Conservation (phyloP, 2,888 invertebrate species). For the Drosophila meridiana region DNA sequence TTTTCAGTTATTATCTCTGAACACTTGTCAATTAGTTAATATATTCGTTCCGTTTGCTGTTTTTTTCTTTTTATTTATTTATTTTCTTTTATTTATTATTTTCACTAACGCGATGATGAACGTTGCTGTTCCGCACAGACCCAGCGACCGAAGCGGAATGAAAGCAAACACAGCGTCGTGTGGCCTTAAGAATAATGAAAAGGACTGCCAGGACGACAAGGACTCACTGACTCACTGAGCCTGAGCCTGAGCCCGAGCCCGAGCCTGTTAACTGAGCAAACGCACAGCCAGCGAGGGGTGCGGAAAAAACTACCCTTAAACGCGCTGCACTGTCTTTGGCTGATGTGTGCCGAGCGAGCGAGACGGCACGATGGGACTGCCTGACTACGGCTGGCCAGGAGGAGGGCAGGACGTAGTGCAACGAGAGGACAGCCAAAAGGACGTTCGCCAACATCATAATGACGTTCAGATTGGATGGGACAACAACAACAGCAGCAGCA, state of each 20-base stretch:
- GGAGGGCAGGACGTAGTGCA: background rate
- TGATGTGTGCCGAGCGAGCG: slow-evolving; percentile 46
- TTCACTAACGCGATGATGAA: slow-evolving; percentile 40
- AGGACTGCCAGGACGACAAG: slow-evolving; percentile 49
- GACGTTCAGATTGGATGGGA: slow-evolving; percentile 68
- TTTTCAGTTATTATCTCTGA: slow-evolving; percentile 1
- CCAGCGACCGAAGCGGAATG: slow-evolving; percentile 83
- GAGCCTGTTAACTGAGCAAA: slow-evolving; percentile 70
- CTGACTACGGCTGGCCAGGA: background rate
- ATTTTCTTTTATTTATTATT: slow-evolving; percentile 11
- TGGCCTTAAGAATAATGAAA: slow-evolving; percentile 82
- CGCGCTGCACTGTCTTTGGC: slow-evolving; percentile 23
- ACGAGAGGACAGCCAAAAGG: slow-evolving; percentile 66
- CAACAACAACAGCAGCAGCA: slow-evolving; percentile 20
- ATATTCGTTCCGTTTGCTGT: slow-evolving; percentile 4
- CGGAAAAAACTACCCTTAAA: slow-evolving; percentile 47
- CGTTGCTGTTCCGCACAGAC: slow-evolving; percentile 73
- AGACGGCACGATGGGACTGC: slow-evolving; percentile 49
- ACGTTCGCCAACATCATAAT: slow-evolving; percentile 67
- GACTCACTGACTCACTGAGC: slow-evolving; percentile 18
- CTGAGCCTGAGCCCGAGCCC: slow-evolving; percentile 31
- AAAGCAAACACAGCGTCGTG: slow-evolving; percentile 68
- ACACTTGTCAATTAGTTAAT: slow-evolving; percentile 57
- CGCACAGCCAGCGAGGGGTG: slow-evolving; percentile 27
- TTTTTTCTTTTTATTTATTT: background rate